Conservation (phyloP, 2,113 vertebrate species). For the Podiceps cristatus region DNA sequence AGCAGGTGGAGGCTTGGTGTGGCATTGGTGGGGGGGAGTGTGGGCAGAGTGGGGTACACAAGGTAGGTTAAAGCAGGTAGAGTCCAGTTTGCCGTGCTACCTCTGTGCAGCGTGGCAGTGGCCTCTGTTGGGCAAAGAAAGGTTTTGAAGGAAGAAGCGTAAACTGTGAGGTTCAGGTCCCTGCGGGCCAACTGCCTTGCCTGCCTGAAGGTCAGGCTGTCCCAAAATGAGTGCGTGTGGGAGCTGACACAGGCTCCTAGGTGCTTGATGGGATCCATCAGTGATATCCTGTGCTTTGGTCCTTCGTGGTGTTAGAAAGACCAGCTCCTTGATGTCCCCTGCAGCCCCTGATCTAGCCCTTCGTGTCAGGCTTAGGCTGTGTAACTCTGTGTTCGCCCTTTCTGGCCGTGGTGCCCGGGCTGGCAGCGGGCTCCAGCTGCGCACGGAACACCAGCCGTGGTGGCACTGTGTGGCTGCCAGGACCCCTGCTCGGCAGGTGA, state of each 20-base stretch:
- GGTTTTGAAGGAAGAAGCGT: neutral
- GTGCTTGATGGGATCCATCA: neutral
- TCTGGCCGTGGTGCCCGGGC: accelerated
- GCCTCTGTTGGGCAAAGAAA: neutral
- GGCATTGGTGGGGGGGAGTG: neutral
- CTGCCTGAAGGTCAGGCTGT: neutral
- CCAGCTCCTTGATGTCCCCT: no score
- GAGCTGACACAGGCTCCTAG: neutral
- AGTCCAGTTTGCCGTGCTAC: accelerated
- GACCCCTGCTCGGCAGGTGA: accelerated
- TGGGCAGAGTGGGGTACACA: neutral
- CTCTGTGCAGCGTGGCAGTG: neutral
- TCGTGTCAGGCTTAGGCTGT: neutral
- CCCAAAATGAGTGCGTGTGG: no score
- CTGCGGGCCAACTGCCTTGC: neutral
- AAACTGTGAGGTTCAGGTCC: neutral
- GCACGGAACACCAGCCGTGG: accelerated
- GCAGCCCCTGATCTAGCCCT: no score
- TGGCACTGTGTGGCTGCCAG: accelerated
- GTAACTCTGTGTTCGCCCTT: accelerated
- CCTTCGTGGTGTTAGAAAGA: neutral
- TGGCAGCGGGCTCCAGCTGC: neutral
- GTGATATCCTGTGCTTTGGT: neutral
- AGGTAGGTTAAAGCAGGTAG: neutral
- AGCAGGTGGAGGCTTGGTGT: neutral